Evolutionary conservation across 2,888 invertebrate genomes (phyloP).

Genomic region (Phragmatobia fuliginosa): DNA sequence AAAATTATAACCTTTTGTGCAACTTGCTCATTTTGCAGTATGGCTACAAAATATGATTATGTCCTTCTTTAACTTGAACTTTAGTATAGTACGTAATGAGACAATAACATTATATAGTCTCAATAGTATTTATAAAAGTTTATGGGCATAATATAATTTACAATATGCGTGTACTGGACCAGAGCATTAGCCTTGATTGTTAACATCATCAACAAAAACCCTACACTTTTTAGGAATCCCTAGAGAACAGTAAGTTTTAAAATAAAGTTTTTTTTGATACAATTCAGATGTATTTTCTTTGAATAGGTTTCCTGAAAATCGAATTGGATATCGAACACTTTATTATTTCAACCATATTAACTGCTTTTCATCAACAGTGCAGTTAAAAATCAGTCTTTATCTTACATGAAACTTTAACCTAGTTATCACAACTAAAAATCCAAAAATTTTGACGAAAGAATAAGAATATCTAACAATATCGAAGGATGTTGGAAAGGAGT

Average conservation of each 20-base stretch:
- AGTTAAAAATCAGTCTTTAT: no score
- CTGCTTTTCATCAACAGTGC: no score
- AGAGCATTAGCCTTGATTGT: conserved; percentile 53
- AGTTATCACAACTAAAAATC: no score
- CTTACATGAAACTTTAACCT: no score
- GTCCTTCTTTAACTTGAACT: background rate
- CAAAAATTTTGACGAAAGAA: no score
- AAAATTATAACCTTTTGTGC: background rate
- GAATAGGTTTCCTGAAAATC: no score
- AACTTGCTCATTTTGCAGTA: background rate
- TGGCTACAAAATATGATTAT: background rate
- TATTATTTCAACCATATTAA: no score
- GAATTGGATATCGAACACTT: no score
- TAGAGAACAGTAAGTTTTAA: conserved; percentile 25
- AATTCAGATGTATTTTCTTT: no score
- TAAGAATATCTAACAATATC: no score
- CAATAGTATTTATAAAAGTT: conserved; percentile 35
- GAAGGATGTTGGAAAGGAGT: no score
- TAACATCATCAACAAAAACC: conserved; percentile 43
- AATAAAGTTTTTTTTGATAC: no score
- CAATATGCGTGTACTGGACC: conserved; percentile 42
- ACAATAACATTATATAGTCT: background rate
- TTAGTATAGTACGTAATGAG: background rate
- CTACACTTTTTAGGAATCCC: conserved; percentile 39
- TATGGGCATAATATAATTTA: conserved; percentile 33